These are phyloP conservation scores for Styela plicata DNA, from an alignment of 23 tunicate species.

Conservation along the genomic window DNA sequence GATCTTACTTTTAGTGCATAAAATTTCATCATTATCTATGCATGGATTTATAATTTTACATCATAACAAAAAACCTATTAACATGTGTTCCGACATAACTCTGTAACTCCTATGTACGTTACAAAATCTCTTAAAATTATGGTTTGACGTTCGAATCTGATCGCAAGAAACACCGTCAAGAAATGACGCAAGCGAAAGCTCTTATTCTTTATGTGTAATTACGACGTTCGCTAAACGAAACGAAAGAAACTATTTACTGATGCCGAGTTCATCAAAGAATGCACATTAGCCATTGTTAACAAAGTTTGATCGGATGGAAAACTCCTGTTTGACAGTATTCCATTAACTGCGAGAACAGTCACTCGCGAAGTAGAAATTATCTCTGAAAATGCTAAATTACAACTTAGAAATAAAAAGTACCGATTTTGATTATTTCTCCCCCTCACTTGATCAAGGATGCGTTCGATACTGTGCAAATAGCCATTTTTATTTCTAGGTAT, in stretches of 20 bases:
- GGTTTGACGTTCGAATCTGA: too few species aligned
- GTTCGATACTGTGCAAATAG: conserved; percentile 1
- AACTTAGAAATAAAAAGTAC: conserved; percentile 17
- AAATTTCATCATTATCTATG: too few species aligned
- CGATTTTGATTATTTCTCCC: conserved; percentile 13
- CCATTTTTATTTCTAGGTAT: background rate
- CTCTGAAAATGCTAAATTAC: conserved; percentile 16
- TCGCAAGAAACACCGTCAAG: too few species aligned
- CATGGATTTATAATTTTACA: too few species aligned
- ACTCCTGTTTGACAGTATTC: conserved; percentile 6
- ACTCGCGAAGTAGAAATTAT: conserved; percentile 17
- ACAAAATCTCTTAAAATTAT: too few species aligned
- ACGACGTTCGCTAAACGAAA: background rate
- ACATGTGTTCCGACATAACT: too few species aligned
- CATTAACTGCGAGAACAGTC: background rate
- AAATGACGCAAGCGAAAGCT: too few species aligned
- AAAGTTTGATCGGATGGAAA: background rate
- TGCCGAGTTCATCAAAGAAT: conserved; percentile 18
- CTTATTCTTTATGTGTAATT: too few species aligned
- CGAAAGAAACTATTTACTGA: conserved; percentile 29
- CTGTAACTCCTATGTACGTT: too few species aligned
- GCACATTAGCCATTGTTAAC: conserved; percentile 13
- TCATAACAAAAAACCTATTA: too few species aligned
- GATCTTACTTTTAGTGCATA: too few species aligned
- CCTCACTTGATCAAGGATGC: conserved; percentile 13